A percentile compares a stretch with the other conserved stretches of the same genome.
phyloP scores from a whole-genome alignment of 2,797 vertebrate genomes.

The Pipistrellus nathusii region DNA sequence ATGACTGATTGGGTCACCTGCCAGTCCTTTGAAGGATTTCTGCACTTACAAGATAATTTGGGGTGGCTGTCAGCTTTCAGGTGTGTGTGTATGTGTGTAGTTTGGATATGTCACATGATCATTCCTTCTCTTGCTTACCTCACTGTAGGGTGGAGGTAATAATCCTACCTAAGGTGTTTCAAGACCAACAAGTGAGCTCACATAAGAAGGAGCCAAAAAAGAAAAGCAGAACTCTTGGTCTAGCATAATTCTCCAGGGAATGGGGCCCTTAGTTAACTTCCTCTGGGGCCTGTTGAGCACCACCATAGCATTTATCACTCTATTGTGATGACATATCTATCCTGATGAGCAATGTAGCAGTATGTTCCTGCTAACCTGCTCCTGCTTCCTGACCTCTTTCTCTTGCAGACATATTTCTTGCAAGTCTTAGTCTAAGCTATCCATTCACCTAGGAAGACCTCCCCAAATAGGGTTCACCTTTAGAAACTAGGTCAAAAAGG shows the following conservation, averaged over 20 bases:
- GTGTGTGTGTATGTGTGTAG: too few relatives aligned
- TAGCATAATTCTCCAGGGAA: accelerated
- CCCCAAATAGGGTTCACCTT: too few relatives aligned
- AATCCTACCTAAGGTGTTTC: accelerated
- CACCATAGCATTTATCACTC: too few relatives aligned
- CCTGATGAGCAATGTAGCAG: too few relatives aligned
- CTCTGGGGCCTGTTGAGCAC: too few relatives aligned
- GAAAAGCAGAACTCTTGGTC: accelerated
- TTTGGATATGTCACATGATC: neutral
- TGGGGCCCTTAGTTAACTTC: too few relatives aligned
- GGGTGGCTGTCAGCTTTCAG: neutral
- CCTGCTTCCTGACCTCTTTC: neutral
- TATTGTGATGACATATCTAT: too few relatives aligned
- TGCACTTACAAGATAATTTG: accelerated
- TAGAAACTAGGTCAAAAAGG: neutral
- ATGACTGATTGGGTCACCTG: neutral
- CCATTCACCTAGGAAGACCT: too few relatives aligned
- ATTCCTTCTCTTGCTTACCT: too few relatives aligned
- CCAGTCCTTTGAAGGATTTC: neutral
- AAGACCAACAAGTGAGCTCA: accelerated
- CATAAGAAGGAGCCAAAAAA: too few relatives aligned
- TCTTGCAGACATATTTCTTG: accelerated
- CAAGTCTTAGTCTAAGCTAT: neutral
- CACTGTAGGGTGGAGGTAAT: accelerated
- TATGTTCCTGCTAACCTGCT: accelerated